Conservation (phyloP, 1,140 invertebrate genomes). For the Apocrypta bakeri region DNA sequence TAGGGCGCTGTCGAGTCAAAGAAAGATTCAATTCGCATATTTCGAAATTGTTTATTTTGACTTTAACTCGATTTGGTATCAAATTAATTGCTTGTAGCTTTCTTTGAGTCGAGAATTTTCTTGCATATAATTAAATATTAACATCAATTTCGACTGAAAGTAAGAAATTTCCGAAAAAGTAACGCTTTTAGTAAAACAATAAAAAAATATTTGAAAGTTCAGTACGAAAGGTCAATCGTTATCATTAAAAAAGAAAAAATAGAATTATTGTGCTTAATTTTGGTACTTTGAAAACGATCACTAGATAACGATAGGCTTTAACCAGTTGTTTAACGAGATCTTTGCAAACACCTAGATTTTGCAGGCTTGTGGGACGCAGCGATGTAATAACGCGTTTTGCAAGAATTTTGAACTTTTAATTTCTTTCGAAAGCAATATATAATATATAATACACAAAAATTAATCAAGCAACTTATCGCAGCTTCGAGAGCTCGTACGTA, state of each 20-base stretch:
- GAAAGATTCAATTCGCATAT: conserved; percentile 9
- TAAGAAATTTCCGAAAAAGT: not conserved
- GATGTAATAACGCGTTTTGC: conserved; percentile 26
- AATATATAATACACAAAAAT: conserved; percentile 24
- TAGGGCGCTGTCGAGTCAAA: conserved; percentile 8
- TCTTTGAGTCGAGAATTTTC: conserved; percentile 26
- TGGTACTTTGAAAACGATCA: not conserved
- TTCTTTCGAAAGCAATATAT: not conserved
- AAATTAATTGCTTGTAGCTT: not conserved
- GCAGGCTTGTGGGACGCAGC: conserved; percentile 34
- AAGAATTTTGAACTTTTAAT: conserved; percentile 30
- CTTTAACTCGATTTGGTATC: not conserved
- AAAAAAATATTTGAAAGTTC: conserved; percentile 2
- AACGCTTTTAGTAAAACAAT: not conserved
- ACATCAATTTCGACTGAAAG: not conserved
- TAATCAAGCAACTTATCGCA: conserved; percentile 44
- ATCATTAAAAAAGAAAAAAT: not conserved
- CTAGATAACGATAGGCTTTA: conserved; percentile 35
- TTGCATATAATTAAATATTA: not conserved
- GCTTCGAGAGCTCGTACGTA: conserved; percentile 74
- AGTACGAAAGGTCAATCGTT: conserved; percentile 13
- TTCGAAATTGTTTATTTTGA: not conserved
- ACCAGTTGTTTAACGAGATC: conserved; percentile 1
- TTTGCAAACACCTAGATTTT: conserved; percentile 29
- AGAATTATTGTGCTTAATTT: not conserved